Percentiles rank a stretch among this genome's conserved stretches.
These are phyloP conservation scores for Petrosia ficiformis DNA, from an alignment of 37 sponge, comb jelly and placozoan species.

Conservation along the genomic window DNA sequence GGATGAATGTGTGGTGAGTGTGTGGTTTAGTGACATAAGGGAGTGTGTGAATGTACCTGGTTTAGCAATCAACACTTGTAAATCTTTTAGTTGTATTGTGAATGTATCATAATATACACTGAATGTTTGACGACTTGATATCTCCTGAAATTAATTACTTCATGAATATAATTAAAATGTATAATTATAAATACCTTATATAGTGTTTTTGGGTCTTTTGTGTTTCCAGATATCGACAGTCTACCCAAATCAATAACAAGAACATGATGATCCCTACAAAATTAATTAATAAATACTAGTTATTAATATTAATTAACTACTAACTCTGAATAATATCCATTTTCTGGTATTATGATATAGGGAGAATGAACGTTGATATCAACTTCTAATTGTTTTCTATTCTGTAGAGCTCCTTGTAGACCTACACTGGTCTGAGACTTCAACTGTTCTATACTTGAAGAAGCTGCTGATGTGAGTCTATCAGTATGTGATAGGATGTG, in stretches of 20 bases:
- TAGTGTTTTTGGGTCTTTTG: constrained; percentile 13
- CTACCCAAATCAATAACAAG: constrained; percentile 50
- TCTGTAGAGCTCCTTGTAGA: constrained; percentile 38
- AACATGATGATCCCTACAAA: constrained; percentile 1
- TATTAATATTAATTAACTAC: too few species aligned
- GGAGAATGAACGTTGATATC: constrained; percentile 64
- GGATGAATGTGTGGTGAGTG: too few species aligned
- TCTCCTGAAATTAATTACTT: background rate
- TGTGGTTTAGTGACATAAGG: too few species aligned
- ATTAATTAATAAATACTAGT: too few species aligned
- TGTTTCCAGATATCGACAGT: constrained; percentile 22
- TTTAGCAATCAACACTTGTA: constrained; percentile 65
- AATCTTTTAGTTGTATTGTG: constrained; percentile 41
- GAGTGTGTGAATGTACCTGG: too few species aligned
- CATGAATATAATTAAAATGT: background rate
- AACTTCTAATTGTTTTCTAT: constrained; percentile 58
- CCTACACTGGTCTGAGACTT: constrained; percentile 54
- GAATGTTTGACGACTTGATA: constrained; percentile 9
- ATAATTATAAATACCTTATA: background rate
- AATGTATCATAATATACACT: constrained; percentile 61
- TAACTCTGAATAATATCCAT: constrained; percentile 20
- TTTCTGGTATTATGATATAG: constrained; percentile 60
- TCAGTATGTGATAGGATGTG: background rate
- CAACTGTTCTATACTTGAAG: constrained; percentile 58
- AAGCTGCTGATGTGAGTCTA: constrained; percentile 70